Evolutionary conservation across 2,797 vertebrate species (phyloP).

Genomic region (Antrozous pallidus): DNA sequence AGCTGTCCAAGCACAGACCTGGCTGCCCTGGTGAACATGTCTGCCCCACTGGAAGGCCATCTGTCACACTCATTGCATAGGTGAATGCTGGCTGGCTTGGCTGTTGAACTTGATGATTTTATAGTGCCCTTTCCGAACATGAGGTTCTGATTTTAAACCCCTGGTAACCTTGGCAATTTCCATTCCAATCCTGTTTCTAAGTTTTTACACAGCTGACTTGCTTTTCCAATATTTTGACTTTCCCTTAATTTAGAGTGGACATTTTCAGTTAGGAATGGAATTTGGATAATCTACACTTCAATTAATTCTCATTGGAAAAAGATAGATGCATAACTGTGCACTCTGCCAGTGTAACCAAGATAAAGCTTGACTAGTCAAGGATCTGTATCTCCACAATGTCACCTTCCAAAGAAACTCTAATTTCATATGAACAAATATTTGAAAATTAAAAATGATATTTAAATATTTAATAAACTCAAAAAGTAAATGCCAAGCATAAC

Average conservation of each 20-base stretch:
- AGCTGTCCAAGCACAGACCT: not conserved
- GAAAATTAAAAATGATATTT: conserved; percentile 1
- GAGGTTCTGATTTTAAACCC: conserved; percentile 20
- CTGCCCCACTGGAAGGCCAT: not conserved
- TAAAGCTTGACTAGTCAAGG: not conserved
- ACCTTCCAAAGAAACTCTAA: not conserved
- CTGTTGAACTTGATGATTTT: not conserved
- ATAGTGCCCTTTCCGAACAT: not conserved
- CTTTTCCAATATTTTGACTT: conserved; percentile 44
- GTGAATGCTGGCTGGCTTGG: not conserved
- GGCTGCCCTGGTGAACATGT: not conserved
- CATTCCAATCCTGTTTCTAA: not conserved
- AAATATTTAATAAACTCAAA: conserved; percentile 36
- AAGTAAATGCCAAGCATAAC: not conserved
- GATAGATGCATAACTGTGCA: not conserved
- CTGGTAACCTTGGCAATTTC: not conserved
- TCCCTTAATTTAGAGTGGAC: conserved; percentile 25
- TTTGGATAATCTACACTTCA: conserved; percentile 50
- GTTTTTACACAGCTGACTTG: conserved; percentile 19
- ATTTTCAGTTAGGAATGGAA: conserved; percentile 33
- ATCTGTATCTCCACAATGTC: not conserved
- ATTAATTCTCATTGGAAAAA: conserved; percentile 33
- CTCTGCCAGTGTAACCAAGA: not conserved
- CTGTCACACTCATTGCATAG: not conserved
- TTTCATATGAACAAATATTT: conserved; percentile 16